Evolutionary conservation across 2,113 vertebrate genomes (phyloP), one percentile per base, ranked within the genome.

Genomic region (Leptobrachium ailaonicum): DNA sequence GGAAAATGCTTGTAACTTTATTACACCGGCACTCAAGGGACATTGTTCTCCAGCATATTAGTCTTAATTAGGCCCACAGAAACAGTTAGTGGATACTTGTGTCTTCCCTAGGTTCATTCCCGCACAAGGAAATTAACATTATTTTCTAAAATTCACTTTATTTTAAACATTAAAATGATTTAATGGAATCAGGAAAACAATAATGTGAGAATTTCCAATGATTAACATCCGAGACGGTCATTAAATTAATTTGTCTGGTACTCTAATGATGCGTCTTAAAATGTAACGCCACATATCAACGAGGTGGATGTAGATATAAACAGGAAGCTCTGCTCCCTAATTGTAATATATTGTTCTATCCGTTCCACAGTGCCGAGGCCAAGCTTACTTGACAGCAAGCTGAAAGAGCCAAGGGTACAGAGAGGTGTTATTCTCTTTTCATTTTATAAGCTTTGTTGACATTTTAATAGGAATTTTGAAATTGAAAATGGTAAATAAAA

Each of bases 31-130:
- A 85, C 77, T 76, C 77, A 1, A 0, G 70, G 63, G 83, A 88
- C 62, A 79, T 54, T 72, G 71, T 84, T 86, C 87, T 84, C 83
- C 62, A 77, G 72, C 71, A 79, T 80, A 77, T 74, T 83, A 84
- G 76, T 54, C 84, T 87, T 87, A 89, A 88, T 85, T 88, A 84
- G 86, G 84, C 77, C 83, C 83, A 71, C 20, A 83, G 87, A 90
- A 87, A 80, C 82, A 42, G 68, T 85, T 87, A 85, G 84, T 70
- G 82, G 66, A 85, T 76, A 83, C 85, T 86, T 87, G 82, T 70
- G 68, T 80, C 82, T 87, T 77, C 73, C 86, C 76, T 86, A 67
- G 85, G 75, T 86, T 82, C 68, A 75, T 73, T 79, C 3, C 12
- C 66, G 60, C 20, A 32, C 32, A 66, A 50, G 41, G 47, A 40